Evolutionary conservation across 2,888 invertebrate species (phyloP).

Genomic region (Spodoptera picta): DNA sequence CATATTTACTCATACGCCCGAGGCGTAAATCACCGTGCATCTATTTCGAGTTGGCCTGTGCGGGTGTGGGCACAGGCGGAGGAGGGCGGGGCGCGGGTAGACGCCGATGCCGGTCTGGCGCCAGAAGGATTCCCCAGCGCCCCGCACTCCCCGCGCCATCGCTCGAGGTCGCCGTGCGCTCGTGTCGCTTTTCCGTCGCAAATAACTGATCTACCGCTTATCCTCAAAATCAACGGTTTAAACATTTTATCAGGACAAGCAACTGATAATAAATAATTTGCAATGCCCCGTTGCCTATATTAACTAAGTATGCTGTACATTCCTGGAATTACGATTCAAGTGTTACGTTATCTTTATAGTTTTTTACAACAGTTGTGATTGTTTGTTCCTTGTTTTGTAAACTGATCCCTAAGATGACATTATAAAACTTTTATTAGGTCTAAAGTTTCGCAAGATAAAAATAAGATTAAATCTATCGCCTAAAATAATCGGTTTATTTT

Average conservation of each 20-base stretch:
- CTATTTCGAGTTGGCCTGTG: conserved; percentile 85
- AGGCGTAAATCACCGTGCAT: conserved; percentile 88
- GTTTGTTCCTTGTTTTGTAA: too few relatives aligned
- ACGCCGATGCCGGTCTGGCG: conserved; percentile 88
- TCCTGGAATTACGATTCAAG: background rate
- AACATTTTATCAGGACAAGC: conserved; percentile 28
- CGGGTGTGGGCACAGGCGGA: conserved; percentile 68
- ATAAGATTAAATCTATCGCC: conserved; percentile 48
- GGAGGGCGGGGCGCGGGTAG: conserved; percentile 79
- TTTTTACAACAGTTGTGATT: too few relatives aligned
- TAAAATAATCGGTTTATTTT: conserved; percentile 39
- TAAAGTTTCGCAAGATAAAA: conserved; percentile 32
- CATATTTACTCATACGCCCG: conserved; percentile 87
- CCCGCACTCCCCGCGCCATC: conserved; percentile 71
- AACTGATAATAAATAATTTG: conserved; percentile 5
- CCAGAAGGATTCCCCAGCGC: conserved; percentile 89
- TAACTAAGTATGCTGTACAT: background rate
- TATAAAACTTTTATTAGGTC: too few relatives aligned
- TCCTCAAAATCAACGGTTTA: conserved; percentile 47
- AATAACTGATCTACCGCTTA: conserved; percentile 62
- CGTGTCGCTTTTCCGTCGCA: conserved; percentile 66
- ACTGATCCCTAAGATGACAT: too few relatives aligned
- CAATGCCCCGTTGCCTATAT: too few relatives aligned
- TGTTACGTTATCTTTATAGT: too few relatives aligned
- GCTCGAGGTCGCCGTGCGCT: conserved; percentile 74